Evolutionary conservation across 35 echinoderm and acorn worm genomes (phyloP).

Genomic region (Lytechinus pictus): DNA sequence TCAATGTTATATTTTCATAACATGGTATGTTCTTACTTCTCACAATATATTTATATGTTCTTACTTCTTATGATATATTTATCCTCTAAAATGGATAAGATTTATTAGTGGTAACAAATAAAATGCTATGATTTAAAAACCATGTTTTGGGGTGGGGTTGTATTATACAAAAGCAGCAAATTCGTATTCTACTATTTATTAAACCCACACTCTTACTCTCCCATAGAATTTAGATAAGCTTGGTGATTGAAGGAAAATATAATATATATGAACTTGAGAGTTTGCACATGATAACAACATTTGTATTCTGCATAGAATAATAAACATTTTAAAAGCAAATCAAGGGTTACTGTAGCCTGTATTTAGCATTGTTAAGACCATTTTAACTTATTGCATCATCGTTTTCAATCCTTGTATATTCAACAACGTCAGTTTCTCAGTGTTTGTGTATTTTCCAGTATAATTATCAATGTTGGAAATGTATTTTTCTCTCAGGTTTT

Average conservation of each 20-base stretch:
- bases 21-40: neutral
- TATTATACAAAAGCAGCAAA: neutral
- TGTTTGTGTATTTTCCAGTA: neutral
- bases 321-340: neutral
- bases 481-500: slow-evolving; percentile 36
- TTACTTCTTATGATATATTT: too few species aligned
- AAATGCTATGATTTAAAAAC: neutral
- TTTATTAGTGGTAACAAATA: neutral
- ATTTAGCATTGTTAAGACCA: neutral
- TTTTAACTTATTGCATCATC: neutral
- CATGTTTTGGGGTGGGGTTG: neutral
- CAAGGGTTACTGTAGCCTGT: neutral
- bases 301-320: neutral
- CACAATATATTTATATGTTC: neutral
- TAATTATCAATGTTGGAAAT: neutral
- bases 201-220: neutral
- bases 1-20: neutral
- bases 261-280: neutral
- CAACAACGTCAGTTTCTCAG: neutral
- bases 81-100: too few species aligned
- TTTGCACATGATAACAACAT: neutral
- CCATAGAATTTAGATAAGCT: neutral
- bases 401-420: neutral
- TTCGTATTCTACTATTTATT: neutral
- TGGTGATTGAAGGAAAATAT: neutral